Evolutionary conservation across 2,888 invertebrate genomes (phyloP).

Genomic region (Drosophila mimetica): DNA sequence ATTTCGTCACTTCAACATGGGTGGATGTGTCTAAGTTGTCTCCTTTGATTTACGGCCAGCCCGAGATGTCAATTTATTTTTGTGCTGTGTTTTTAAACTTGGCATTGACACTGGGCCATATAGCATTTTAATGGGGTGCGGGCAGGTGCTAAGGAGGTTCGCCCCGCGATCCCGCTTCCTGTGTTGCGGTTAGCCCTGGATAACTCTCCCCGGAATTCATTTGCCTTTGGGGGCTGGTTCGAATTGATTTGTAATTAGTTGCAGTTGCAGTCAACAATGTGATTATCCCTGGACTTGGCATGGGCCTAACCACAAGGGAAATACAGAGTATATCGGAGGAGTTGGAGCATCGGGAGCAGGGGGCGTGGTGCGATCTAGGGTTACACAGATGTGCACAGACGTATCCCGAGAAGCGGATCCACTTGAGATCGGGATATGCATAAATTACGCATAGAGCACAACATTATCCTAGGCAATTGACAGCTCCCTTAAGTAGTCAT

Average conservation of each 20-base stretch:
- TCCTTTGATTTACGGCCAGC: constrained; percentile 43
- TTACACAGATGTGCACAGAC: constrained; percentile 64
- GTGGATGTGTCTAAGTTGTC: constrained; percentile 48
- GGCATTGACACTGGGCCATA: constrained; percentile 39
- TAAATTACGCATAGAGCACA: constrained; percentile 57
- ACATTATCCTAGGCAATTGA: constrained; percentile 65
- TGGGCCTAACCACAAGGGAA: constrained; percentile 42
- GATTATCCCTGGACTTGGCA: constrained; percentile 62
- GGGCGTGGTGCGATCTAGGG: constrained; percentile 53
- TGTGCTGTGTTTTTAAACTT: constrained; percentile 34
- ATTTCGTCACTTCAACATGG: constrained; percentile 42
- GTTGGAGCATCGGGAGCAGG: constrained; percentile 24
- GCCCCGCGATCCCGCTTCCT: constrained; percentile 34
- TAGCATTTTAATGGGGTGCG: constrained; percentile 42
- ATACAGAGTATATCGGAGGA: neutral
- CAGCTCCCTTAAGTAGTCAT: constrained; percentile 62
- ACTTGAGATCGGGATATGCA: constrained; percentile 61
- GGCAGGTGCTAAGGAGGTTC: constrained; percentile 45
- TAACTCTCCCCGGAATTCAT: constrained; percentile 16
- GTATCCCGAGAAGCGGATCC: constrained; percentile 48
- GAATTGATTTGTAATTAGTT: constrained; percentile 84
- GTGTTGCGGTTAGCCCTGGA: constrained; percentile 47
- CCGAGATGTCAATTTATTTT: constrained; percentile 29
- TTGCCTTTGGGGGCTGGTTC: constrained; percentile 64
- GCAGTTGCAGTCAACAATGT: constrained; percentile 75